phyloP scores from a whole-genome alignment of 2,113 vertebrate species.

The Corythornis madagascariensis region DNA sequence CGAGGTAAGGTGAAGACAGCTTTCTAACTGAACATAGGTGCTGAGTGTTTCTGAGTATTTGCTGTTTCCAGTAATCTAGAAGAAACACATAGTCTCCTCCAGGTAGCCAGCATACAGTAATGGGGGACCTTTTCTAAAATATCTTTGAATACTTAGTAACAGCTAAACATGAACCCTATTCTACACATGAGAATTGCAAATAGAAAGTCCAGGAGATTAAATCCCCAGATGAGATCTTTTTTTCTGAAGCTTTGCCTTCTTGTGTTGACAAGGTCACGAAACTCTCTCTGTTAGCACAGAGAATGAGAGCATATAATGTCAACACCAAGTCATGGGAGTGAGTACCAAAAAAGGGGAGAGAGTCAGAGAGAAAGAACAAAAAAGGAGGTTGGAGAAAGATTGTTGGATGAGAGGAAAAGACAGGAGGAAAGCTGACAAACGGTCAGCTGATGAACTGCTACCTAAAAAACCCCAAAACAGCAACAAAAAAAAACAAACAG shows the following conservation, averaged over 20 bases:
- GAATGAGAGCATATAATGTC: background rate
- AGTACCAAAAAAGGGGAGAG: background rate
- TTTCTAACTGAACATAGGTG: constrained; percentile 19
- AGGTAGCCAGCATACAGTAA: background rate
- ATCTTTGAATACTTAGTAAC: background rate
- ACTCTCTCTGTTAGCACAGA: background rate
- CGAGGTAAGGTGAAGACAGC: background rate
- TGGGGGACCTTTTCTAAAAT: background rate
- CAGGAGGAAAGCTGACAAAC: background rate
- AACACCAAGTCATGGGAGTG: background rate
- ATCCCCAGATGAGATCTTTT: background rate
- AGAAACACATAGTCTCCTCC: background rate
- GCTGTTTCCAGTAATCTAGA: background rate
- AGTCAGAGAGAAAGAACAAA: background rate
- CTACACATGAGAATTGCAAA: background rate
- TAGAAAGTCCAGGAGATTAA: background rate
- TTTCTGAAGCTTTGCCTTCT: background rate
- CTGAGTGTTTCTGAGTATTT: background rate
- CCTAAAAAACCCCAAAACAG: background rate
- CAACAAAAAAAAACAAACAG: background rate
- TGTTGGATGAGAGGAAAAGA: background rate
- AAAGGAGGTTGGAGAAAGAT: background rate
- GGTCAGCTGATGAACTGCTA: background rate
- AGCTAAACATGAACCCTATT: background rate
- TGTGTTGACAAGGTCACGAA: background rate